These are phyloP conservation scores for Enteromius viviparus DNA, from an alignment of 2,797 vertebrate species.

Conservation along the genomic window DNA sequence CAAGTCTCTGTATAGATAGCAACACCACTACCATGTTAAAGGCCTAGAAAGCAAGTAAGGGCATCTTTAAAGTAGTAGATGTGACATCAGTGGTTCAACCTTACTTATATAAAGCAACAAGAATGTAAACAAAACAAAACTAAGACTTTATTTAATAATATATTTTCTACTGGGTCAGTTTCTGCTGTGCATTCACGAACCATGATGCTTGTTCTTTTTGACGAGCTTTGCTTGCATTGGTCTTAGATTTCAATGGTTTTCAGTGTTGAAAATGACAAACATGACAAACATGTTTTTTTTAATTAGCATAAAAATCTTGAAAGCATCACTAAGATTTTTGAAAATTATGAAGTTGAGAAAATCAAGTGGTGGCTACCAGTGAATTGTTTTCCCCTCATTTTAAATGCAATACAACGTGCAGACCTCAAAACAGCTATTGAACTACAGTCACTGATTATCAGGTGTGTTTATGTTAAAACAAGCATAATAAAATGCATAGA, in stretches of 20 bases:
- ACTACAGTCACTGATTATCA: constrained; percentile 32
- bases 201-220: background rate
- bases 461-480: background rate
- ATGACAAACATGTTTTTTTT: background rate
- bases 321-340: background rate
- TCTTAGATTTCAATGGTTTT: background rate
- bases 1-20: background rate
- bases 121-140: background rate
- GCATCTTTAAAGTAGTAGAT: background rate
- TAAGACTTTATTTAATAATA: background rate
- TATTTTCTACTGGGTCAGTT: background rate
- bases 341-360: background rate
- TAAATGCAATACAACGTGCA: background rate
- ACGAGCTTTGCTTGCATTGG: background rate
- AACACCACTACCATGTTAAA: background rate
- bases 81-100: background rate
- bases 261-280: background rate
- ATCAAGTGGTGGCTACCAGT: background rate
- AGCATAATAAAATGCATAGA: background rate
- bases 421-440: constrained; percentile 38
- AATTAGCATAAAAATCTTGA: background rate
- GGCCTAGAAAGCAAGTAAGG: background rate
- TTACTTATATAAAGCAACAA: background rate
- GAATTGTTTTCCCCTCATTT: background rate
- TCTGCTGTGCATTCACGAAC: background rate